Evolutionary conservation across 1,140 invertebrate genomes (phyloP).

Genomic region (Frieseomelitta varia): DNA sequence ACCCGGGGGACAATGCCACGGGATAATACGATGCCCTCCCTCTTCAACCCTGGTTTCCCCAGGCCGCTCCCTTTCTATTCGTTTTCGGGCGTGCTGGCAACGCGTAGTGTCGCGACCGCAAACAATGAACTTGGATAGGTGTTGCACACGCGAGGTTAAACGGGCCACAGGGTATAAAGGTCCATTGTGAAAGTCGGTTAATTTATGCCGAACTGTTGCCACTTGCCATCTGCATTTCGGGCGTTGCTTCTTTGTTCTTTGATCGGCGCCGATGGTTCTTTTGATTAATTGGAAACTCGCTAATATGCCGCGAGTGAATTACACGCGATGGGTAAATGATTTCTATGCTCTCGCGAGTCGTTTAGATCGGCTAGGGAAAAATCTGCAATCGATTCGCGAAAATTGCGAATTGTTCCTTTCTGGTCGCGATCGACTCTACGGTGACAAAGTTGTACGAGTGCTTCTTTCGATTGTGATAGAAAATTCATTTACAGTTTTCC

Average conservation of each 20-base stretch:
- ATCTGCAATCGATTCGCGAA: no score
- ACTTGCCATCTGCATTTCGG: constrained; percentile 12
- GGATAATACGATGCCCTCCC: constrained; percentile 59
- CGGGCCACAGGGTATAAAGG: constrained; percentile 54
- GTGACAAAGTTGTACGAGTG: no score
- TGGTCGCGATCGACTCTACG: no score
- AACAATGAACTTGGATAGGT: constrained; percentile 65
- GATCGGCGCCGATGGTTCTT: not conserved
- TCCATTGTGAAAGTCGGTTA: constrained; percentile 67
- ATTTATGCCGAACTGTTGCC: constrained; percentile 58
- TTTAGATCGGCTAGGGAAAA: no score
- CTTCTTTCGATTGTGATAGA: no score
- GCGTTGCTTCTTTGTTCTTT: constrained; percentile 14
- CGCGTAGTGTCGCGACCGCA: constrained; percentile 41
- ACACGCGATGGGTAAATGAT: not conserved
- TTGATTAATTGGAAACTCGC: constrained; percentile 4
- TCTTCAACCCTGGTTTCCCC: constrained; percentile 23
- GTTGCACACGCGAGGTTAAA: constrained; percentile 55
- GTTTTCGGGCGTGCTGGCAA: constrained; percentile 12
- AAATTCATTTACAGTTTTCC: no score
- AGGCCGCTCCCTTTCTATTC: constrained; percentile 21
- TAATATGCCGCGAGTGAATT: not conserved
- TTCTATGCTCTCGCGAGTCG: not conserved
- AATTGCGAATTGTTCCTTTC: no score
- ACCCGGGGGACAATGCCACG: constrained; percentile 54